These are phyloP conservation scores for Poecilobothrus nobilitatus DNA, from an alignment of 2,888 invertebrate genomes.

Conservation along the genomic window DNA sequence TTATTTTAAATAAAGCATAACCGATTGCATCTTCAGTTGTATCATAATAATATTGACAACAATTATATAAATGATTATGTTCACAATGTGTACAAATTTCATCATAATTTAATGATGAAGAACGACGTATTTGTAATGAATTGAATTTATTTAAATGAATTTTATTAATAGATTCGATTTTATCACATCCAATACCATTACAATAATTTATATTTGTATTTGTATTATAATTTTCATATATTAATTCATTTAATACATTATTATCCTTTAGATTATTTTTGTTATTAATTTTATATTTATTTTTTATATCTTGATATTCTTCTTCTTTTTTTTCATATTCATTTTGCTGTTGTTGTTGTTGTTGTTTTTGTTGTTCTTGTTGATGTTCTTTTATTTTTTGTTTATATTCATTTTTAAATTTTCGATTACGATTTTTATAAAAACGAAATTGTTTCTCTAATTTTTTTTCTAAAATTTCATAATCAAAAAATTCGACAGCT, in stretches of 20 bases:
- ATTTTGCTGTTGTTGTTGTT: neutral
- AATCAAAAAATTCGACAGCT: neutral
- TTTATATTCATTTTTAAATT: neutral
- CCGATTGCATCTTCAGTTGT: neutral
- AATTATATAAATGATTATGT: conserved; percentile 2
- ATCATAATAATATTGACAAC: conserved; percentile 9
- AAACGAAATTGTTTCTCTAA: neutral
- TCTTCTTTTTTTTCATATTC: neutral
- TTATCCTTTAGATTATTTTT: neutral
- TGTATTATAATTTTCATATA: neutral
- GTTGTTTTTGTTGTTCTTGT: no score
- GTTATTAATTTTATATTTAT: neutral
- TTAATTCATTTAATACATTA: neutral
- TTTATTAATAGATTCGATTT: no score
- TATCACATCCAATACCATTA: no score
- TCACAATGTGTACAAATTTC: conserved; percentile 7
- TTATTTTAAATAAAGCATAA: conserved; percentile 5
- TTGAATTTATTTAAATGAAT: no score
- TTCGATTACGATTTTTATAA: neutral
- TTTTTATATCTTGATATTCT: neutral
- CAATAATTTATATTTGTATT: neutral
- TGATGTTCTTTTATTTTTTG: neutral
- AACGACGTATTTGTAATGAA: no score
- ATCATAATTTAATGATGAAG: conserved; percentile 1
- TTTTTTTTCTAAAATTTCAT: neutral